Evolutionary conservation across 2,797 vertebrate genomes (phyloP), one percentile per base, ranked within the genome.

Genomic region (Anolis apletophallus): DNA sequence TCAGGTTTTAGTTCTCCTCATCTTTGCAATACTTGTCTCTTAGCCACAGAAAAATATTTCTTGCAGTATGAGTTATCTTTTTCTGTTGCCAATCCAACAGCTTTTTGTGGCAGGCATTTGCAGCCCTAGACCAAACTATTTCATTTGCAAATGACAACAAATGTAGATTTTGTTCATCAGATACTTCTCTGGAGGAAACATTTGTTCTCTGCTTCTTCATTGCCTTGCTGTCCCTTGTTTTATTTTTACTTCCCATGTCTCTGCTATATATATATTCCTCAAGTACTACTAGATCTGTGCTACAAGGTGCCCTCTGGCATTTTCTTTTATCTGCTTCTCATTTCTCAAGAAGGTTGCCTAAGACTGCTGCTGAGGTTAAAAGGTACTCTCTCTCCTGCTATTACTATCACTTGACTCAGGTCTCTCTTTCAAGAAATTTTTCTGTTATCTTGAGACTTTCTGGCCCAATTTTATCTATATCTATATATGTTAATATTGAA

Each of bases 271-370:
- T 72, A 13, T 34, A 34, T 55, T 3, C 7, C 80, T 72, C 71
- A 81, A 79, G 68, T 73, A 57, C 72, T 78, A 73, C 80, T 74
- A 73, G 29, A 86, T 83, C 57, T 80, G 57, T 86, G 46, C 75
- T 89, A 89, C 59, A 72, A 74, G 76, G 55, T 86, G 29, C 80
- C 75, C 80, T 86, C 84, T 88, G 84, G 80, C 75, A 86, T 52
- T 85, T 77, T 64, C 79, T 85, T 83, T 85, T 72, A 81, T 82
- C 78, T 69, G 68, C 59, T 78, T 67, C 61, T 81, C 40, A 23
- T 72, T 82, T 73, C 68, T 88, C 52, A 72, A 78, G 55, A 72
- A 88, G 73, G 83, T 71, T 85, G 73, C 57, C 64, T 82, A 72
- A 40, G 55, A 82, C 68, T 72, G 79, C 50, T 83, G 29, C 80